phyloP scores from a whole-genome alignment of 2,888 invertebrate species.

The Patella ulyssiponensis region DNA sequence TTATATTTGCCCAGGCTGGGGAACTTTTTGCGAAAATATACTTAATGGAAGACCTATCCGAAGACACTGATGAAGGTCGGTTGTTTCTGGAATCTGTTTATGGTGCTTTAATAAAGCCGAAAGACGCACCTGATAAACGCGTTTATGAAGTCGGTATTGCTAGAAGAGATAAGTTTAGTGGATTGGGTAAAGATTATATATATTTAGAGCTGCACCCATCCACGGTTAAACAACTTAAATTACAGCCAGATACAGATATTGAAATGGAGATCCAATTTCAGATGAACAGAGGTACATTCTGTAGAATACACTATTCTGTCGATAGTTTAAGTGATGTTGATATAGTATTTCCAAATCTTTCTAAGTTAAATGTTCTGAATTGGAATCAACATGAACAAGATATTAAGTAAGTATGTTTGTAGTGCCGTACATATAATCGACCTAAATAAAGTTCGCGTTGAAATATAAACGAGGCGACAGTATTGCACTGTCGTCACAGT shows the following conservation, averaged over 20 bases:
- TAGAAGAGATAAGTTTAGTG: slow-evolving; percentile 60
- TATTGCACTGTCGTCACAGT: too few relatives aligned
- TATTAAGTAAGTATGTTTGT: too few relatives aligned
- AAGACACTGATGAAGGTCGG: slow-evolving; percentile 67
- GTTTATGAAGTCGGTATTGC: slow-evolving; percentile 66
- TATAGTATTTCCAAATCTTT: slow-evolving; percentile 66
- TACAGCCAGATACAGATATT: slow-evolving; percentile 43
- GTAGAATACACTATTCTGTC: slow-evolving; percentile 66
- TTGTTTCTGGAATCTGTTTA: slow-evolving; percentile 56
- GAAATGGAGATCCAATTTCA: slow-evolving; percentile 69
- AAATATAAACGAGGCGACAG: too few relatives aligned
- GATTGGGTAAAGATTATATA: slow-evolving; percentile 62
- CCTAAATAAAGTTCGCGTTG: too few relatives aligned
- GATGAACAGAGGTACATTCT: slow-evolving; percentile 66
- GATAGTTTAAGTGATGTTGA: slow-evolving; percentile 58
- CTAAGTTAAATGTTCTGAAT: slow-evolving; percentile 53
- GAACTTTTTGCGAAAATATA: slow-evolving; percentile 66
- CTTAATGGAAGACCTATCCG: slow-evolving; percentile 60
- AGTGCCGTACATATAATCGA: too few relatives aligned
- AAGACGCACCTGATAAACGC: neutral
- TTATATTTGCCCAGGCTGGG: slow-evolving; percentile 51
- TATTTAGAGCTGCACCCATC: slow-evolving; percentile 57
- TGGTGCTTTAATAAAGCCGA: neutral
- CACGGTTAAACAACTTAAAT: slow-evolving; percentile 49
- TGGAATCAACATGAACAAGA: slow-evolving; percentile 28